phyloP scores from a whole-genome alignment of 2,797 vertebrate genomes.

The Acrossocheilus wenchowensis region DNA sequence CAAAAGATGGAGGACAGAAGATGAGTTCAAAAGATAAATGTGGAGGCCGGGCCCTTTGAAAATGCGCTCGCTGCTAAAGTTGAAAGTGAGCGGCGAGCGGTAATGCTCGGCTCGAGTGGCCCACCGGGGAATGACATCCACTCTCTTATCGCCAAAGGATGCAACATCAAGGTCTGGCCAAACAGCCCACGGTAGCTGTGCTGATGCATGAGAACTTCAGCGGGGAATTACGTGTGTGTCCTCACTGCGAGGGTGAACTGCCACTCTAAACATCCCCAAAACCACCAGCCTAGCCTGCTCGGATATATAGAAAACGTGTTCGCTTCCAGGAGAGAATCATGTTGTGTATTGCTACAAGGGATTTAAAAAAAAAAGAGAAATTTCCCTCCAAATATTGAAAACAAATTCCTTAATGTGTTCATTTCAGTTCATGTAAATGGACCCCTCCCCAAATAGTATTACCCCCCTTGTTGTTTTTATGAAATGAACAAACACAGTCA shows the following conservation, averaged over 20 bases:
- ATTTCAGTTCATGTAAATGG: not conserved
- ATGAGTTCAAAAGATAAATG: constrained; percentile 55
- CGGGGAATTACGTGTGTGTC: constrained; percentile 37
- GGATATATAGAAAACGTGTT: constrained; percentile 17
- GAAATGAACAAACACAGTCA: not conserved
- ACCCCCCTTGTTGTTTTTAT: not conserved
- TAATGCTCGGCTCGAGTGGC: constrained; percentile 55
- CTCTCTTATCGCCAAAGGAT: constrained; percentile 81
- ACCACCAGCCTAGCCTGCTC: constrained; percentile 18
- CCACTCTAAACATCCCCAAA: constrained; percentile 37
- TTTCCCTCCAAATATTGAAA: not conserved
- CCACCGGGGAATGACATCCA: constrained; percentile 65
- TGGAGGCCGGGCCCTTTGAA: constrained; percentile 59
- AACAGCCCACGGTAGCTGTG: constrained; percentile 71
- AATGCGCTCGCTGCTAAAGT: constrained; percentile 47
- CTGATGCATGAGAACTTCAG: constrained; percentile 76
- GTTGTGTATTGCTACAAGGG: not conserved
- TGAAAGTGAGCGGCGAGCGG: constrained; percentile 58
- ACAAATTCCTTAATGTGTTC: not conserved
- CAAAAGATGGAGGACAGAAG: constrained; percentile 53
- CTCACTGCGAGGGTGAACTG: not conserved
- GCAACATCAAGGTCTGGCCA: constrained; percentile 72
- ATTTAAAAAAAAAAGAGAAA: not conserved
- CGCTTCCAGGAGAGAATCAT: not conserved
- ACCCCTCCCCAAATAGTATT: not conserved